Evolutionary conservation across 2,113 vertebrate genomes (phyloP), one percentile per base, ranked within the genome.

Genomic region (Climacteris rufus): DNA sequence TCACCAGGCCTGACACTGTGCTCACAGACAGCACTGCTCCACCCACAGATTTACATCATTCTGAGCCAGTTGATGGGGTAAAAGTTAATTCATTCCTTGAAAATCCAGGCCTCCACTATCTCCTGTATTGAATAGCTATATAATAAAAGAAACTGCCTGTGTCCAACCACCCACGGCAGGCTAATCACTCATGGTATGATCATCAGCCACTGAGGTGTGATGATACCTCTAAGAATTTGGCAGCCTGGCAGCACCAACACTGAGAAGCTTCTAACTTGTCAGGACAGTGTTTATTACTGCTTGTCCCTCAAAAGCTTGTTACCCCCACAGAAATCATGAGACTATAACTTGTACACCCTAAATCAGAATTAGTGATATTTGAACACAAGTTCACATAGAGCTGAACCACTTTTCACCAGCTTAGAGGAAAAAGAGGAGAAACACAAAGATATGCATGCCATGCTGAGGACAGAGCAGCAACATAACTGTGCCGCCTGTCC

Each of bases 11-110:
- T 30, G 53, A 54, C 1, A 2, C 7, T 49, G 18, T 11, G 28
- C 70, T 79, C 33, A 56, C 0, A 0, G 13, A 30, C 39, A 40
- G 13, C 37, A 6, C 3, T 33, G 30, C 47, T 77, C 54, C 61
- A 35, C 70, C 2, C 1, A 63, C 33, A 50, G 70, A 44, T 61
- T 72, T 20, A 69, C 47, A 70, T 91, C 87, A 30, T 70, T 57
- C 74, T n/a, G 69, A 82, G 56, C 37, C 69, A 78, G 54, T 25
- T 50, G 50, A 23, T 2, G 82, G 60, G 35, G 45, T 33, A 63
- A 44, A 57, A 86, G 50, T 47, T 53, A 13, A 23, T 61, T 72
- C 0, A 0, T 57, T 92, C 45, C 5, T 0, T 27, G 35, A 59
- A 88, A 95, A 71, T 65, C 77, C 54, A 86, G 59, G 47, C 71